Base-by-base conservation (phyloP, 2,797 vertebrate species). In the Adelosebastes latens region DNA sequence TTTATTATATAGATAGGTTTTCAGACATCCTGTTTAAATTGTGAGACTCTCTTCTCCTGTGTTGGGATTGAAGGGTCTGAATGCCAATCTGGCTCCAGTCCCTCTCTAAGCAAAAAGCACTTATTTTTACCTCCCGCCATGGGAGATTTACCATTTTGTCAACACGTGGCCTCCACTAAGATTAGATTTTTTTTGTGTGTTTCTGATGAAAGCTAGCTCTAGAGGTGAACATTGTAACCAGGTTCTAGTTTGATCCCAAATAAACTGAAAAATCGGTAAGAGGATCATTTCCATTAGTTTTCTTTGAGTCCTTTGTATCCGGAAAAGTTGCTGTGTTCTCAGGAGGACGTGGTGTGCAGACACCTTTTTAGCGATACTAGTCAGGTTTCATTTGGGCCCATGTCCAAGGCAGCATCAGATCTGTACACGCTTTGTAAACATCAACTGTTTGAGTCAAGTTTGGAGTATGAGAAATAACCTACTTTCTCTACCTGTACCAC, bases 1-100 rank as follows among this genome's bases (percentile, higher is more conserved):
- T 95, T 94, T 95, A 93, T 95, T 91, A 92, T 82, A 79, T 68
- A 32, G 81, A 81, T 78, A 76, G 85, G 63, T 87, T 91, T 89
- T 74, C 81, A 80, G 56, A 74, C 76, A 46, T 73, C 69, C 64
- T 72, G 79, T 72, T 81, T 22, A 65, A 25, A 74, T 65, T 67
- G 68, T n/a, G 32, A 76, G 36, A 16, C 67, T 72, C 4, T 9
- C 64, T 59, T 84, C 81, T 81, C 42, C 49, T 80, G 77, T 53
- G 64, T 58, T 61, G 67, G 27, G 22, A 49, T 61, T 25, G 8
- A 39, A 69, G 39, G 34, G 32, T 81, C 64, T 82, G 58, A 72
- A 58, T 39, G 79, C 56, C 62, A 49, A 66, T 42, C 24, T 36
- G 66, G 55, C 31, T 76, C n/a, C 53, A 81, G 25, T 46, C 49